Base-by-base conservation (phyloP, 2,113 vertebrate species). In the Edolisoma coerulescens region DNA sequence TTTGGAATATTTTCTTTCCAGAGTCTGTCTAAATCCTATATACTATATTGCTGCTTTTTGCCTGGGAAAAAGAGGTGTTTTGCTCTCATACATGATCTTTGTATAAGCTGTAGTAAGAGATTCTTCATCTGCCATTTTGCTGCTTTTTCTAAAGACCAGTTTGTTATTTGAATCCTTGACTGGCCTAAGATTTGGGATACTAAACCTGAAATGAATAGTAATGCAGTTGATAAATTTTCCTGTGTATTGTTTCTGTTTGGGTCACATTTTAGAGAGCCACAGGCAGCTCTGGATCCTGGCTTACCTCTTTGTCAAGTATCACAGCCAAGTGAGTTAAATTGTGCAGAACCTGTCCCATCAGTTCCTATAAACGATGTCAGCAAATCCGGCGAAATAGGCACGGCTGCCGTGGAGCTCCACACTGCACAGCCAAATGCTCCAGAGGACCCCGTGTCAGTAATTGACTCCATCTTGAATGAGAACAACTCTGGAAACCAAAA, bases 391-490 rank as follows among this genome's bases (percentile, higher is more conserved):
- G 93, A 94, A 54, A 24, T 23, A 33, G 88, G 71, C 60, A 83
- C 16, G 0, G 56, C 32, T 70, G 90, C 91, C n/a, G 81, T 97
- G 86, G 95, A 97, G 8, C 81, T 97, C 21, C 89, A 95, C 24
- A 15, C 80, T 84, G 77, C 73, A 33, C 97, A 95, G 4, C 69
- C 73, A 44, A 89, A 11, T 27, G 16, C 92, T 71, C 37, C 92
- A 7, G 97, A 98, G 59, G 97, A 98, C 65, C 91, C 89, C 0
- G 97, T 94, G 49, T 92, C 93, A 6, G 85, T 97, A 63, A 97
- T 96, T 45, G 93, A 97, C 76, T 96, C 96, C 93, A 91, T 97
- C 76, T 79, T 98, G 64, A 97, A 82, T 0, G 97, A 98, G 85
- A 95, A 88, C 88, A 91, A 11, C 56, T 69, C 88, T 44, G 78